Evolutionary conservation across 2,888 invertebrate genomes (phyloP), one percentile per base, ranked within the genome.

Genomic region (Melinaea marsaeus): DNA sequence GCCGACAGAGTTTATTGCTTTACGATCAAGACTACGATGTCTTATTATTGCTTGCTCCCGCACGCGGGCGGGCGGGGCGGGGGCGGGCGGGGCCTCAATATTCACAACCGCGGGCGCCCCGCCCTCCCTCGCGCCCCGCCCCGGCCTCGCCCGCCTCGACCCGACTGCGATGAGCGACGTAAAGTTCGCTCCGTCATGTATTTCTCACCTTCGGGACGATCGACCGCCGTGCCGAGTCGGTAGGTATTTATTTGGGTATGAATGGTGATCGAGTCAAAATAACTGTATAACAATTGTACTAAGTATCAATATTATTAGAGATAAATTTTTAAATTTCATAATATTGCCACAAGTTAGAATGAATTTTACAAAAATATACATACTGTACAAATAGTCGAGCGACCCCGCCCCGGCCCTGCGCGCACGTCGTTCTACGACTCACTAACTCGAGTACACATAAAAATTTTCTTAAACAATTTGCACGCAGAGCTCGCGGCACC

Each of bases 311-410:
- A 84, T 82, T 84, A 85, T 82, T 84, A 85, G 77, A 85, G 84
- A 83, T 82, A 83, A 79, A 80, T 83, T 85, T 85, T 76, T 83
- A 85, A 83, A 80, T 81, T 84, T 83, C 75, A 83, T 86, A 81
- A 87, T 89, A 89, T 89, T 89, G 89, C 90, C 88, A 85, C 83
- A 81, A 86, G 84, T 85, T 84, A 81, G 83, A 87, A 79, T 82
- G 84, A 87, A 87, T 87, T 88, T 84, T 89, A 90, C 87, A 90
- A 89, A 89, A 90, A 90, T 90, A 90, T 89, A 88, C 87, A 89
- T 82, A 86, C 87, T 88, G 87, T 89, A 89, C 90, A 88, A 80
- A 83, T 83, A 85, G 86, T 84, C 79, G 84, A 83, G 87, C 85
- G 86, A 84, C 48, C 51, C 58, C 60, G 56, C 54, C 55, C 45